Percentiles rank a stretch among this genome's conserved stretches.
Evolutionary conservation across 1,140 invertebrate genomes (phyloP).

Genomic region (Tribolium madens): DNA sequence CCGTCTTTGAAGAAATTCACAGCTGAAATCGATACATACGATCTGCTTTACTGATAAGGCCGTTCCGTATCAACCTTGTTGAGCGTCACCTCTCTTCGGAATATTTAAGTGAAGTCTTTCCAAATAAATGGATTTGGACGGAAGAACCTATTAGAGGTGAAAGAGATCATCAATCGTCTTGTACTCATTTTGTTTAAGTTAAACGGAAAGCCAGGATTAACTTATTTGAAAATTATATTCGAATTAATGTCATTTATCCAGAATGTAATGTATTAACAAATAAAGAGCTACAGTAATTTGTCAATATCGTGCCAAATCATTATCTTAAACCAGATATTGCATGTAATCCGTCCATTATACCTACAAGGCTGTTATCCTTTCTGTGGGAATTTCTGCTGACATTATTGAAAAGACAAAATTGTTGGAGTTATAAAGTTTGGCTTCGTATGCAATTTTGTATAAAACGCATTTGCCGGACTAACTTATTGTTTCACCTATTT

Average conservation of each 20-base stretch:
- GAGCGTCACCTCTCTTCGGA: background rate
- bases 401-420: background rate
- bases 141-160: background rate
- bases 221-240: no score
- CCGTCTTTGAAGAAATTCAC: background rate
- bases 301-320: background rate
- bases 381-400: background rate
- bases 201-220: no score
- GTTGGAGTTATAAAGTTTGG: background rate
- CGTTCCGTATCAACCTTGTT: background rate
- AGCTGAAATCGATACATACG: background rate
- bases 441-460: background rate
- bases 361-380: background rate
- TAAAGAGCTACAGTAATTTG: background rate
- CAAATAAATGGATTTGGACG: background rate
- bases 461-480: background rate
- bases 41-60: background rate
- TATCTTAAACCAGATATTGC: background rate
- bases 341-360: background rate
- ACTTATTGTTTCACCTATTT: background rate
- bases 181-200: background rate
- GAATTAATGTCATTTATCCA: no score
- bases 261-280: no score
- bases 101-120: background rate
- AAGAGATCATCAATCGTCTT: background rate